Conservation (phyloP, 2,888 invertebrate genomes). For the Drosophila longiperda region DNA sequence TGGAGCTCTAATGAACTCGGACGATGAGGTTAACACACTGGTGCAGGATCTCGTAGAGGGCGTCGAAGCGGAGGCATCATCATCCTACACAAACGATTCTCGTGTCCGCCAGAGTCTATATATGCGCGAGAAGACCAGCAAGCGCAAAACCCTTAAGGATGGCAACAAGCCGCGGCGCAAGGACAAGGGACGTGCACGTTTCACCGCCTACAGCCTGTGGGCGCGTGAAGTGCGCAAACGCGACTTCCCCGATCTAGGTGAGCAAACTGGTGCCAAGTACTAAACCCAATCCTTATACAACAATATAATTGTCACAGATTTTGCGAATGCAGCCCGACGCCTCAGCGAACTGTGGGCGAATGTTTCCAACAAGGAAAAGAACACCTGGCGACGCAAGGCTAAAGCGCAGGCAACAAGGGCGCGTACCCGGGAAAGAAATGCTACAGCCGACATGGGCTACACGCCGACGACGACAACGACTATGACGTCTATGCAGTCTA, state of each 20-base stretch:
- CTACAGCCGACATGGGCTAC: conserved; percentile 4
- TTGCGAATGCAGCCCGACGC: conserved; percentile 92
- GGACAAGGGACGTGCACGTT: conserved; percentile 92
- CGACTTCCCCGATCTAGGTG: conserved; percentile 74
- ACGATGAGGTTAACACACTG: conserved; percentile 81
- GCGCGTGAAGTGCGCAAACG: conserved; percentile 91
- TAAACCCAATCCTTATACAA: neutral
- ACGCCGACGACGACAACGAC: neutral
- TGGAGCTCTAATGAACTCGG: conserved; percentile 65
- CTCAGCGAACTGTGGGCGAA: conserved; percentile 96
- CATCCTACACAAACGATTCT: conserved; percentile 69
- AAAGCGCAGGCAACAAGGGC: conserved; percentile 85
- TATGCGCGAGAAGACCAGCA: conserved; percentile 92
- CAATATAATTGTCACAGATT: conserved; percentile 86
- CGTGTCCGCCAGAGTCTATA: conserved; percentile 86
- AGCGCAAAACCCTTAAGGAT: conserved; percentile 90
- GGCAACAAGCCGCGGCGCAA: conserved; percentile 91
- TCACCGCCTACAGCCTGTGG: conserved; percentile 97
- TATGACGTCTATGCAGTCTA: neutral
- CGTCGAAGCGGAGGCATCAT: conserved; percentile 70
- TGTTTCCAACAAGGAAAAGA: conserved; percentile 88
- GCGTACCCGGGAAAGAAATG: conserved; percentile 60
- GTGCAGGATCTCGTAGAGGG: conserved; percentile 82
- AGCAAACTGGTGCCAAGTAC: neutral
- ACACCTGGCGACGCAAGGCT: conserved; percentile 92